phyloP scores from a whole-genome alignment of 2,888 invertebrate genomes.

The Habrosyne pyritoides region DNA sequence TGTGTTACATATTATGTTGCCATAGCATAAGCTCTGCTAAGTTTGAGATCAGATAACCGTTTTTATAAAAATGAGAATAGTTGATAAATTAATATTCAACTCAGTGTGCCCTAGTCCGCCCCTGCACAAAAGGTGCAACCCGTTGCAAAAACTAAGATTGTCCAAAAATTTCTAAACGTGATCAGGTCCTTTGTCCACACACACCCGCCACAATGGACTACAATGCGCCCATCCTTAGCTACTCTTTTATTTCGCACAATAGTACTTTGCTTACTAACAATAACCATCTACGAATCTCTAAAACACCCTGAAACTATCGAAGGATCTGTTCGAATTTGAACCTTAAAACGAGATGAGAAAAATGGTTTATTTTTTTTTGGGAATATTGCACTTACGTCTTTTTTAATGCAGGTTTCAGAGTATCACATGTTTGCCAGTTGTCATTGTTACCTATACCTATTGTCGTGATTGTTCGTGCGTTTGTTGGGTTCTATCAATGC shows the following conservation, averaged over 20 bases:
- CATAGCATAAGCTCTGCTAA: no score
- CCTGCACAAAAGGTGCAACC: slow-evolving; percentile 78
- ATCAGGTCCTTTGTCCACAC: slow-evolving; percentile 71
- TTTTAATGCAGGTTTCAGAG: slow-evolving; percentile 23
- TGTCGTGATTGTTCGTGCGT: slow-evolving; percentile 72
- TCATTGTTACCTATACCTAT: slow-evolving; percentile 82
- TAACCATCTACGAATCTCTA: slow-evolving; percentile 32
- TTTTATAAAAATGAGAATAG: neutral
- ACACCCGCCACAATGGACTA: slow-evolving; percentile 79
- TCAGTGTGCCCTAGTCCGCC: slow-evolving; percentile 37
- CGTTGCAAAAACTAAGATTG: slow-evolving; percentile 82
- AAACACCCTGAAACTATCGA: slow-evolving; percentile 16
- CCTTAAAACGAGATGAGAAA: slow-evolving; percentile 20
- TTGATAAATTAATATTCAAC: neutral
- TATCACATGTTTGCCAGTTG: slow-evolving; percentile 79
- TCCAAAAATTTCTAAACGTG: slow-evolving; percentile 80
- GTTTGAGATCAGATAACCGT: no score
- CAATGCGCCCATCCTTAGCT: slow-evolving; percentile 80
- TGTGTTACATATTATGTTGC: no score
- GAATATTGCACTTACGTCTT: slow-evolving; percentile 29
- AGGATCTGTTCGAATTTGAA: slow-evolving; percentile 18
- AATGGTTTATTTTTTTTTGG: slow-evolving; percentile 9
- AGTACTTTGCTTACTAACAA: slow-evolving; percentile 76
- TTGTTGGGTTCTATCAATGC: slow-evolving; percentile 74
- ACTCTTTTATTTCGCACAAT: slow-evolving; percentile 77